Evolutionary conservation across 2,113 vertebrate species (phyloP).

Genomic region (Platysternon megacephalum): DNA sequence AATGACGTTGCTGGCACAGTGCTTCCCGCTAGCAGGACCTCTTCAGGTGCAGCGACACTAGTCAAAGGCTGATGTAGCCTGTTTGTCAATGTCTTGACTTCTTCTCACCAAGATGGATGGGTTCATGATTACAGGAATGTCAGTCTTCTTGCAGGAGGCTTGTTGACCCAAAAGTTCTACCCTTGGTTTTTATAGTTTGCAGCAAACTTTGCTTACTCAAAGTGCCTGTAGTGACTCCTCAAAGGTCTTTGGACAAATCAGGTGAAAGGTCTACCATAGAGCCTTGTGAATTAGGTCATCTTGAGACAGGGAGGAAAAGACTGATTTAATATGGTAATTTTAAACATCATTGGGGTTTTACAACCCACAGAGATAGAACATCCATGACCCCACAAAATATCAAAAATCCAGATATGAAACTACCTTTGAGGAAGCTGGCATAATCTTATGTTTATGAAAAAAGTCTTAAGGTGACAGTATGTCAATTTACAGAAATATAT

Average conservation of each 20-base stretch:
- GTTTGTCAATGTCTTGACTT: not conserved
- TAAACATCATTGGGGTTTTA: not conserved
- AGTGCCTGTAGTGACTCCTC: not conserved
- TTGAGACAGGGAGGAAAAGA: not conserved
- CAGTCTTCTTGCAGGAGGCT: not conserved
- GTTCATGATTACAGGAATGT: not conserved
- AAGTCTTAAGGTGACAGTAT: not conserved
- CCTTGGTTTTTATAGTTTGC: not conserved
- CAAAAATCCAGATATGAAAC: not conserved
- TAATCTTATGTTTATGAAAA: not conserved
- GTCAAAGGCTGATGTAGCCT: not conserved
- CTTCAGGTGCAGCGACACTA: accelerated
- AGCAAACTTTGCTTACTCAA: not conserved
- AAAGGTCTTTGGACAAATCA: not conserved
- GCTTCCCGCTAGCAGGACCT: not conserved
- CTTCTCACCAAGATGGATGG: not conserved
- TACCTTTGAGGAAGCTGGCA: not conserved
- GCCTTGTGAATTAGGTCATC: not conserved
- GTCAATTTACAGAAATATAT: not conserved
- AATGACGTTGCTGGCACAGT: accelerated
- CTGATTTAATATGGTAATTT: not conserved
- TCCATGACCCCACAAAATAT: not conserved
- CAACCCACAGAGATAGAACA: not conserved
- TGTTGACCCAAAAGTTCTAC: not conserved
- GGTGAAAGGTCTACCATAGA: not conserved